Base-by-base conservation (phyloP, 1,140 invertebrate genomes). In the Dreissena polymorpha region DNA sequence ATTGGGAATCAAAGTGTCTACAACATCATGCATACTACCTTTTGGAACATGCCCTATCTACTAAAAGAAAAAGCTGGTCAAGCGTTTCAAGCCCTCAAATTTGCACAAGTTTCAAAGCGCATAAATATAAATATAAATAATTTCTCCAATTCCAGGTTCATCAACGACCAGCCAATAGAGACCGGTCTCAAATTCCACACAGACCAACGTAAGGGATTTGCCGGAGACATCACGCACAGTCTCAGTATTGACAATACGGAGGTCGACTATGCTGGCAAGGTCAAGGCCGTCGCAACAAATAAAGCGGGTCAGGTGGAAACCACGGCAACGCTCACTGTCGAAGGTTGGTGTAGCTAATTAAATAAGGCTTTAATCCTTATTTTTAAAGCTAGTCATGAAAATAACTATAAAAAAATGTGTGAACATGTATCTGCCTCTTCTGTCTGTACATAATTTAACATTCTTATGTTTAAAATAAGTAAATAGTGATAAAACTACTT, bases 281-380 rank as follows among this genome's bases (percentile, higher is more conserved):
- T 99, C 91, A 95, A 95, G 18, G 95, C 98, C 53, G 94, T 94
- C 27, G 98, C 97, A 0, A 95, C 95, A 83, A 99, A 99, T 90
- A 97, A 98, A 72, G 94, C 98, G 6, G 98, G 98, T 0, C 95
- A 96, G 88, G 97, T 85, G 16, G 84, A 78, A 29, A 92, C 92
- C 74, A 90, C 89, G 65, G 93, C 91, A 29, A 89, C 85, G 55
- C 92, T 93, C 14, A 87, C 75, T 70, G 85, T 88, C 16, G 87
- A 88, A 86, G 87, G 87, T 86, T 65, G 39, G 84, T 76, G 23
- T 49, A 29, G 13, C 14, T 14, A 50, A 8, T 8, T n/a, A 18
- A 63, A 5, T 63, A 63, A 7, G 60, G 60, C 23, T n/a, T 63
- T n/a, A 23, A 63, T 63, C 23, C 39, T 8, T 39, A 8, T 39